Conservation (phyloP, 1,140 invertebrate genomes). For the Pinna nobilis region DNA sequence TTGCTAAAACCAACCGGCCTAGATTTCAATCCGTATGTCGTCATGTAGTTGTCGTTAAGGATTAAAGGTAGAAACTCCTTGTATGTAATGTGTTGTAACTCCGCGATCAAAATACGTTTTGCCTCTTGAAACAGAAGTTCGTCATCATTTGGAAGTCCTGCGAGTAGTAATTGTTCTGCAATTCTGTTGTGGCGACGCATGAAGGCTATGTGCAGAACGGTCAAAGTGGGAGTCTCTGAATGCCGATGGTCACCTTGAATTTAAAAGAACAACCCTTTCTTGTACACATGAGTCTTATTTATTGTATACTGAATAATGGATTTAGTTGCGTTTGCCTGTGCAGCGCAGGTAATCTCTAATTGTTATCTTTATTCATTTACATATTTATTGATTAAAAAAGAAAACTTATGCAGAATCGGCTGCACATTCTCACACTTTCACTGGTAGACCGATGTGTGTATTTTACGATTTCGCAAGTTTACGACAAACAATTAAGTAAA, state of each 20-base stretch:
- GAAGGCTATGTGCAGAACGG: conserved; percentile 7
- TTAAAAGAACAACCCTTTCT: too few species aligned
- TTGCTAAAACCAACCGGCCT: background rate
- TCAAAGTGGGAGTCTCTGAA: background rate
- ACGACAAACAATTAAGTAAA: too few species aligned
- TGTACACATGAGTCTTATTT: too few species aligned
- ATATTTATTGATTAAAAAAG: too few species aligned
- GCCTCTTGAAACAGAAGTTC: conserved; percentile 82
- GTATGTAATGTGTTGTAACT: conserved; percentile 88
- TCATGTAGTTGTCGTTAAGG: background rate
- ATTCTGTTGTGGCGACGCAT: conserved; percentile 9
- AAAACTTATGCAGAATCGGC: too few species aligned
- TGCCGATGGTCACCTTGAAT: conserved; percentile 7
- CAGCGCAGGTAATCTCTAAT: too few species aligned
- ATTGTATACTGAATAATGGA: too few species aligned
- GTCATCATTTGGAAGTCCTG: background rate
- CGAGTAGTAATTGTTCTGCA: background rate
- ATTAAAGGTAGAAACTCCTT: conserved; percentile 85
- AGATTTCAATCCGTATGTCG: background rate
- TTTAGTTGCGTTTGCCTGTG: too few species aligned
- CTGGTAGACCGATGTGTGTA: too few species aligned
- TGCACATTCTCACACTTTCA: too few species aligned
- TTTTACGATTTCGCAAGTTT: too few species aligned
- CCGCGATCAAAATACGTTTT: conserved; percentile 84
- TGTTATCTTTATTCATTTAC: too few species aligned